Evolutionary conservation across 1,140 invertebrate species (phyloP), one percentile per base, ranked within the genome.

Genomic region (Hestina assimilis): DNA sequence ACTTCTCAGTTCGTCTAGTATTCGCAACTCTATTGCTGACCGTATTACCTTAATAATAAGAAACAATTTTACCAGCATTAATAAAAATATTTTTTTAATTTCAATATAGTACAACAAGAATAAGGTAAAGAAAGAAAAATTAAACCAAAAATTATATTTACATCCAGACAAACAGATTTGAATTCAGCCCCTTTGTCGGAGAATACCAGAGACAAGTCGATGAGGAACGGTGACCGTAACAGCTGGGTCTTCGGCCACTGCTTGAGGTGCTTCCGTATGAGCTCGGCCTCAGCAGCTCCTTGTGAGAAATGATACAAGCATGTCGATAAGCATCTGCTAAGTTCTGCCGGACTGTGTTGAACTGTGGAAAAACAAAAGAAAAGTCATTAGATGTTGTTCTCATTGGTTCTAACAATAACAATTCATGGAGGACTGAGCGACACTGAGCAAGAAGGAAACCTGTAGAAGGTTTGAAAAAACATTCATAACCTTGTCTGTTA

Each of bases 221-320:
- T 35, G 0, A 84, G 40, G 42, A 84, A 79, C 0, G 83, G 83
- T 0, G 66, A 54, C 4, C 75, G 35, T 3, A 83, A 26, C 50
- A 84, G 33, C 48, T 80, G 81, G 0, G 75, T 75, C 20, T 69
- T 70, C 0, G 81, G 78, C 83, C 83, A 87, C 8, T 43, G 40
- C 29, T 70, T 78, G 5, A 84, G 50, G 6, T 82, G 75, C 28
- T 67, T 73, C 15, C 75, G 51, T 4, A 81, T 69, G 0, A 73
- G 11, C 26, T 78, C 73, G 0, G 69, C 70, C 6, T 82, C 78
- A 0, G 69, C 73, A 0, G 61, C 63, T 0, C 80, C 83, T 41
- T 75, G 68, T 0, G 72, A 54, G 11, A 83, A 70, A 48, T 84
- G 77, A 48, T 79, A 84, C 28, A 83, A 56, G 29, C 81, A 81